These are phyloP conservation scores for Drosophila aldrichi DNA, from an alignment of 2,888 invertebrate genomes.

Conservation along the genomic window DNA sequence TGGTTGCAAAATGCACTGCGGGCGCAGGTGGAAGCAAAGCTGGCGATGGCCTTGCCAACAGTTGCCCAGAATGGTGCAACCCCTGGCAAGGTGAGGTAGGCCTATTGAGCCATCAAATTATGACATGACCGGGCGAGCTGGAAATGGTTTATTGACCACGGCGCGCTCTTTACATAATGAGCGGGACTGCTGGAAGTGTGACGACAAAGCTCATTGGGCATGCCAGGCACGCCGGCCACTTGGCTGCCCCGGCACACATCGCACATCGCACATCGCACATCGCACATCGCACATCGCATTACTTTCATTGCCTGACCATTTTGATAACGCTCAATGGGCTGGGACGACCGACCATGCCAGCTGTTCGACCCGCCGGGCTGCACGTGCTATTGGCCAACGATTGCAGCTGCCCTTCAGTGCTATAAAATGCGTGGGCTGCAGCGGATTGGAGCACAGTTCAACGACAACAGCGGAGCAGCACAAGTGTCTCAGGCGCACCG, in stretches of 20 bases:
- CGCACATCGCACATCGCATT: slow-evolving; percentile 18
- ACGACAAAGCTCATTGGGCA: slow-evolving; percentile 63
- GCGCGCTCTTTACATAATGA: slow-evolving; percentile 72
- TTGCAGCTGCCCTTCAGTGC: slow-evolving; percentile 26
- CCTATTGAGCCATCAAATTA: slow-evolving; percentile 66
- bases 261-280: not conserved
- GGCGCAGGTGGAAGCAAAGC: slow-evolving; percentile 16
- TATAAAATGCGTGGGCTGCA: slow-evolving; percentile 78
- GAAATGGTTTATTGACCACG: slow-evolving; percentile 67
- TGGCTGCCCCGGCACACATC: slow-evolving; percentile 37
- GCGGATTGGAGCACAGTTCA: slow-evolving; percentile 77
- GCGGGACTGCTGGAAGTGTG: slow-evolving; percentile 46
- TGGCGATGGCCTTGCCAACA: slow-evolving; percentile 52
- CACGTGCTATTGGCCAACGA: slow-evolving; percentile 65
- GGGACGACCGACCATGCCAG: slow-evolving; percentile 25
- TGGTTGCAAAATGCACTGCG: slow-evolving; percentile 47
- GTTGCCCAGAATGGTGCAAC: slow-evolving; percentile 36
- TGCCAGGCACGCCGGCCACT: slow-evolving; percentile 57
- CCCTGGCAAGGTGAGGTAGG: slow-evolving; percentile 16
- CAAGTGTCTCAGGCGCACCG: slow-evolving; percentile 65
- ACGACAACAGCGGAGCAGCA: slow-evolving; percentile 65
- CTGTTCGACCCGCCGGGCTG: slow-evolving; percentile 14
- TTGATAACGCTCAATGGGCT: slow-evolving; percentile 65
- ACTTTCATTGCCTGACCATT: slow-evolving; percentile 74
- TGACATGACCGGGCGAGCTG: slow-evolving; percentile 65